Evolutionary conservation across 2,888 invertebrate species (phyloP), one percentile per base, ranked within the genome.

Genomic region (Pachycephus smyrnensis): DNA sequence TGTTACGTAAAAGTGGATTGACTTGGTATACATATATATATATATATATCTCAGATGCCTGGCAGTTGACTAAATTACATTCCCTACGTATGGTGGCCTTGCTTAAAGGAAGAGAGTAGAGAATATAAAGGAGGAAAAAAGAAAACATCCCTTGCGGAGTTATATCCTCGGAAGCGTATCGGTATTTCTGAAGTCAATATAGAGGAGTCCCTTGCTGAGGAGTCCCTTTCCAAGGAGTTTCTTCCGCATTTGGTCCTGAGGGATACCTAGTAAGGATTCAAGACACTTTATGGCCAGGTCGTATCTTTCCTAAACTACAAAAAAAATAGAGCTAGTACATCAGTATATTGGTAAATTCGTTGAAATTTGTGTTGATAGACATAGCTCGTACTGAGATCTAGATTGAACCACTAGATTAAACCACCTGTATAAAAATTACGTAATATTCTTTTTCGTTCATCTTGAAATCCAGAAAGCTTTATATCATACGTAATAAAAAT

Each of bases 251-350:
- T 55, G 55, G 79, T 83, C 83, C 86, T 82, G 69, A 78, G 81
- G 85, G 83, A 81, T 71, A 73, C 79, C 81, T 80, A 80, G 82
- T 80, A 82, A 82, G 75, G 82, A 85, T 86, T 85, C 82, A 77
- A 85, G 82, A 81, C 82, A 81, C 85, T 86, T 85, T 85, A 85
- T 84, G 80, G 86, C 80, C 86, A 86, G 84, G 80, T 78, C 80
- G 80, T 68, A 79, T 74, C 85, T 83, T 82, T 79, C 73, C 77
- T 82, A 82, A 81, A 78, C 75, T 77, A 78, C 77, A 80, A 73
- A 81, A 82, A 82, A 81, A 81, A 81, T 80, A 80, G 82, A 82
- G 68, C 78, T 75, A n/a, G 78, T 77, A 75, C 79, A 55, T 55
- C 55, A 55, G 9, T 55, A 9, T 55, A 55, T 23, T 55, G 55